These are phyloP conservation scores for Rotaria macrura DNA, from an alignment of 2,888 invertebrate species.

Conservation along the genomic window DNA sequence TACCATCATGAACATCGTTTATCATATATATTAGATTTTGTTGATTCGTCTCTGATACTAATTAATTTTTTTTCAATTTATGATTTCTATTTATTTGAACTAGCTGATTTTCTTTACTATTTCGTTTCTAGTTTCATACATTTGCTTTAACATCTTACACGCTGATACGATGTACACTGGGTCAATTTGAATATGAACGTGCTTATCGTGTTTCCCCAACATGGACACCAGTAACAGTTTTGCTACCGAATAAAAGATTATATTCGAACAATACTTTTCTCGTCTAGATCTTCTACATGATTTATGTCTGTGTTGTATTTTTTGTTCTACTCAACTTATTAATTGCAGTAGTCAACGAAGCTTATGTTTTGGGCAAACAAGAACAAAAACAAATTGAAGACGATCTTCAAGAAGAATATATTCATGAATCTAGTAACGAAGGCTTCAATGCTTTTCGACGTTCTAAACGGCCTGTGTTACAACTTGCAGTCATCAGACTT, in stretches of 20 bases:
- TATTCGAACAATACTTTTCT: not conserved
- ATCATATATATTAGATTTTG: too few species aligned
- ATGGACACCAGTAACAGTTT: not conserved
- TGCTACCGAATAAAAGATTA: not conserved
- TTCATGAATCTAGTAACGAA: not conserved
- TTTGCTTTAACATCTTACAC: not conserved
- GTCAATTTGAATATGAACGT: slow-evolving; percentile 20
- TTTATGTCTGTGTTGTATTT: not conserved
- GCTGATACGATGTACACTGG: not conserved
- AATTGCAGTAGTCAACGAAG: not conserved
- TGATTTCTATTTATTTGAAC: too few species aligned
- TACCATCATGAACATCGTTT: too few species aligned
- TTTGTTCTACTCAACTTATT: not conserved
- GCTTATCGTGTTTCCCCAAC: slow-evolving; percentile 7
- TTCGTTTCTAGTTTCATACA: not conserved
- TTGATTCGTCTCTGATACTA: too few species aligned
- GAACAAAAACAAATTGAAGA: not conserved
- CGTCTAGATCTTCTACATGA: not conserved
- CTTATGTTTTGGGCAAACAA: not conserved
- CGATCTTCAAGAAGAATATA: not conserved
- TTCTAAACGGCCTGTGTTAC: not conserved
- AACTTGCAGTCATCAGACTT: not conserved
- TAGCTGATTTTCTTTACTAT: too few species aligned
- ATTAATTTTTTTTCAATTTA: too few species aligned
- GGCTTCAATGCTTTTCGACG: not conserved